Conservation (phyloP, 2,113 vertebrate species). For the Dipodomys stephensi region DNA sequence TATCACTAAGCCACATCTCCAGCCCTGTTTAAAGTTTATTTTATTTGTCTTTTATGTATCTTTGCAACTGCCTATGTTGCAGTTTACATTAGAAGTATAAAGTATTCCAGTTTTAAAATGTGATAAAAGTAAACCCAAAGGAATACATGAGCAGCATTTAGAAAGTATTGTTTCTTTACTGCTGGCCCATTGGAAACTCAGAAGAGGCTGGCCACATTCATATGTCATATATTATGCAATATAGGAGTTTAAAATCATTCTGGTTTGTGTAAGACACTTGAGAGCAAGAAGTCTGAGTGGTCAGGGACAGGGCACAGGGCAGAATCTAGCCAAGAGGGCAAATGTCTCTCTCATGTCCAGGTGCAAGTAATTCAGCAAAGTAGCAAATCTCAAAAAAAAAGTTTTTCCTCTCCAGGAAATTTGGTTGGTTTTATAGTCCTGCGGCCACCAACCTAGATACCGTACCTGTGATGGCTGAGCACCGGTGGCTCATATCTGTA, state of each 20-base stretch:
- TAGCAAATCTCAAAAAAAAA: background rate
- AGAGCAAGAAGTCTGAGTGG: background rate
- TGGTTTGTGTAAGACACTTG: background rate
- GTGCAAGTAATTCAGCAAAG: background rate
- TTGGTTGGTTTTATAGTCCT: background rate
- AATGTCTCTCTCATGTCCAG: background rate
- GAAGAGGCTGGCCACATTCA: background rate
- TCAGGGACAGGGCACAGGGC: background rate
- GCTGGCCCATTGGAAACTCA: background rate
- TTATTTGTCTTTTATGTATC: background rate
- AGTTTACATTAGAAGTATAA: slow-evolving; percentile 27
- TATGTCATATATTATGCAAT: too few relatives aligned
- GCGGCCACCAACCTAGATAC: background rate
- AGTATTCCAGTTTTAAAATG: slow-evolving; percentile 37
- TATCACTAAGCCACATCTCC: too few relatives aligned
- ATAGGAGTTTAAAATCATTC: background rate
- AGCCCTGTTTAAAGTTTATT: too few relatives aligned
- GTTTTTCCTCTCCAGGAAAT: background rate
- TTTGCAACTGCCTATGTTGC: slow-evolving; percentile 10
- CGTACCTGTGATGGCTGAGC: too few relatives aligned
- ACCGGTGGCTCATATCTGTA: too few relatives aligned
- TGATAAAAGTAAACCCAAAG: slow-evolving; percentile 27
- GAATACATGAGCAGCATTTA: slow-evolving; percentile 4
- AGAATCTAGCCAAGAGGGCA: background rate
- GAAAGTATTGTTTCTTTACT: background rate